Evolutionary conservation across 2,888 invertebrate species (phyloP).

Genomic region (Lamellibrachia columna): DNA sequence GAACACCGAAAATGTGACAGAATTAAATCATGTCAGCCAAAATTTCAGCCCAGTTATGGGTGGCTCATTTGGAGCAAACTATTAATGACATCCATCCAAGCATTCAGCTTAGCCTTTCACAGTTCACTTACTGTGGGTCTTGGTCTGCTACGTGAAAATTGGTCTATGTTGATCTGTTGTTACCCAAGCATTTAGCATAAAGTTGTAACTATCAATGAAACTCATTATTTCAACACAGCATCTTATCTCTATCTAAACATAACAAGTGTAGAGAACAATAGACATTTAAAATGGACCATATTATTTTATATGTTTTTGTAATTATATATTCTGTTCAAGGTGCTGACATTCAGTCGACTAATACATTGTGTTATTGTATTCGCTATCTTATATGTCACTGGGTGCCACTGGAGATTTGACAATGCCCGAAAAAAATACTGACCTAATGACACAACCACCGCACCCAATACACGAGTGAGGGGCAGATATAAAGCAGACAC

Average conservation of each 20-base stretch:
- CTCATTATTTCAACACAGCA: no score
- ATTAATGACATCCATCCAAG: not conserved
- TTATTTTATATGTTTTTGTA: no score
- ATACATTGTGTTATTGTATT: no score
- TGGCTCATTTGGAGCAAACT: not conserved
- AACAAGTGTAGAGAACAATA: no score
- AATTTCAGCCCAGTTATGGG: not conserved
- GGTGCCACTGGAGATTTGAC: not conserved
- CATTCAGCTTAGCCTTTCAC: not conserved
- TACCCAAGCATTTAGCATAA: no score
- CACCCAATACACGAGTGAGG: not conserved
- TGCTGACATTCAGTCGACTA: no score
- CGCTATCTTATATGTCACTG: no score
- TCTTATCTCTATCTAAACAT: no score
- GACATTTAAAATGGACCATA: no score
- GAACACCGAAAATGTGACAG: not conserved
- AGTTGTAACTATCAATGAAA: no score
- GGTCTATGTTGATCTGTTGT: no score
- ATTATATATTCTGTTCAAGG: no score
- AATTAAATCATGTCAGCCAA: not conserved
- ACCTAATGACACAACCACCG: not conserved
- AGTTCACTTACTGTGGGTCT: not conserved
- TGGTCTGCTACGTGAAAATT: not conserved
- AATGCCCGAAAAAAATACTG: not conserved
- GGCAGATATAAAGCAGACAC: not conserved